A percentile compares a stretch with the other conserved stretches of the same genome.
Conservation (phyloP, 2,888 invertebrate genomes). For the Eupelmus urozonus region DNA sequence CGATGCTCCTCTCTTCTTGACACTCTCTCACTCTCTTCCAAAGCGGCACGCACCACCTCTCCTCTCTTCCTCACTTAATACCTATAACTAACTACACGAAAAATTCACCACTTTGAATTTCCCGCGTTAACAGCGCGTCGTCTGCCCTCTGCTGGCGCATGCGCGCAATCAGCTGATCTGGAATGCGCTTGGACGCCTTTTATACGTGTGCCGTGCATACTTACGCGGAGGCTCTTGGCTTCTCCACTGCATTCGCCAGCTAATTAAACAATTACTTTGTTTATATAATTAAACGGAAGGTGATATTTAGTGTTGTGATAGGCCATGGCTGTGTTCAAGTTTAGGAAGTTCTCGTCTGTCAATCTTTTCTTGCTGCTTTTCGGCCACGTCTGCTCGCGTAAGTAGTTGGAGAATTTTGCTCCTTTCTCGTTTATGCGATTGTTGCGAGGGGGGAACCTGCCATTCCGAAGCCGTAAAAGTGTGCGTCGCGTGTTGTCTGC, state of each 20-base stretch:
- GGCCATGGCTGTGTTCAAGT: constrained; percentile 57
- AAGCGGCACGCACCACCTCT: not conserved
- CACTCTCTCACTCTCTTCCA: constrained; percentile 13
- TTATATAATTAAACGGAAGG: too few relatives aligned
- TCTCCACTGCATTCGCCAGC: not conserved
- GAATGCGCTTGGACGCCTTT: not conserved
- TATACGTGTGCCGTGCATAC: not conserved
- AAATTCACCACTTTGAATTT: constrained; percentile 39
- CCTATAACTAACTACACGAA: not conserved
- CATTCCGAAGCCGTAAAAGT: too few relatives aligned
- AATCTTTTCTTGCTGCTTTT: constrained; percentile 62
- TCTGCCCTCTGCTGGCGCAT: constrained; percentile 16
- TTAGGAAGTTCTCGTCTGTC: constrained; percentile 59
- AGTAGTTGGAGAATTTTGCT: constrained; percentile 58
- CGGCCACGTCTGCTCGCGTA: constrained; percentile 66
- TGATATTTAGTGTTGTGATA: not conserved
- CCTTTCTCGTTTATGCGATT: too few relatives aligned
- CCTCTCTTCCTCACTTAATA: not conserved
- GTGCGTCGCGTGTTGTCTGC: too few relatives aligned
- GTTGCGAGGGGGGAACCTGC: too few relatives aligned
- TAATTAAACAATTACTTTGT: not conserved
- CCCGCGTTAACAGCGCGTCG: constrained; percentile 4
- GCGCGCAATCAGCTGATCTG: constrained; percentile 43
- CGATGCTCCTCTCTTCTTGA: not conserved
- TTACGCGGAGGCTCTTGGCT: too few relatives aligned